Percentiles rank a stretch among this genome's conserved stretches.
Conservation (phyloP, 1,140 invertebrate genomes). For the Gonatopus flavifemur region DNA sequence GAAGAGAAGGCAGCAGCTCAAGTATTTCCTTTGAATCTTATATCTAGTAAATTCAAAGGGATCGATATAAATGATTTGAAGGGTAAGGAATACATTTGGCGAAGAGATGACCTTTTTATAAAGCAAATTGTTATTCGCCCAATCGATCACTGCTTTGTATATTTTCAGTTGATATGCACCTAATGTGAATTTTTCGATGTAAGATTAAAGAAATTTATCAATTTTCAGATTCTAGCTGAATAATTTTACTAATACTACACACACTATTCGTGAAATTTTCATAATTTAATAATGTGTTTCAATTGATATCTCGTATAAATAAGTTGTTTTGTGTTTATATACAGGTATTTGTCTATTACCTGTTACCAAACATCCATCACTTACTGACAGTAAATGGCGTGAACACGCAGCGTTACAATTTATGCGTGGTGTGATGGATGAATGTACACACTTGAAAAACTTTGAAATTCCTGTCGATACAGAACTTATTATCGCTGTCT, state of each 20-base stretch:
- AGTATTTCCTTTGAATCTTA: constrained; percentile 50
- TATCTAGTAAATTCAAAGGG: constrained; percentile 46
- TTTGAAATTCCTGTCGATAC: constrained; percentile 86
- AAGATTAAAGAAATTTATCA: too few species aligned
- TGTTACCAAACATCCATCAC: constrained; percentile 40
- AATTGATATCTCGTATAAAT: too few species aligned
- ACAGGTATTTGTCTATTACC: constrained; percentile 49
- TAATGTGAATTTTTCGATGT: too few species aligned
- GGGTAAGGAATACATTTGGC: constrained; percentile 28
- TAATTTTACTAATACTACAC: background rate
- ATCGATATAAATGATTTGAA: constrained; percentile 39
- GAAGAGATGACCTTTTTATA: background rate
- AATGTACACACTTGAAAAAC: constrained; percentile 95
- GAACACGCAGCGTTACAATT: constrained; percentile 84
- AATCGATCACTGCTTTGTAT: background rate
- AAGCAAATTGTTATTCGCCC: background rate
- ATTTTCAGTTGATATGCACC: too few species aligned
- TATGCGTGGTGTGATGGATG: constrained; percentile 98
- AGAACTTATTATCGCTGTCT: constrained; percentile 81
- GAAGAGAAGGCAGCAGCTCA: constrained; percentile 48
- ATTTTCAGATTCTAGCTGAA: background rate
- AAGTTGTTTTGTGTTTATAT: too few species aligned
- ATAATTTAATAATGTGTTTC: too few species aligned
- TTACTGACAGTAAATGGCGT: constrained; percentile 47
- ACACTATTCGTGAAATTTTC: too few species aligned